Evolutionary conservation across 92 coral and sea anemone genomes (phyloP).

Genomic region (Isaurus tuberculatus): DNA sequence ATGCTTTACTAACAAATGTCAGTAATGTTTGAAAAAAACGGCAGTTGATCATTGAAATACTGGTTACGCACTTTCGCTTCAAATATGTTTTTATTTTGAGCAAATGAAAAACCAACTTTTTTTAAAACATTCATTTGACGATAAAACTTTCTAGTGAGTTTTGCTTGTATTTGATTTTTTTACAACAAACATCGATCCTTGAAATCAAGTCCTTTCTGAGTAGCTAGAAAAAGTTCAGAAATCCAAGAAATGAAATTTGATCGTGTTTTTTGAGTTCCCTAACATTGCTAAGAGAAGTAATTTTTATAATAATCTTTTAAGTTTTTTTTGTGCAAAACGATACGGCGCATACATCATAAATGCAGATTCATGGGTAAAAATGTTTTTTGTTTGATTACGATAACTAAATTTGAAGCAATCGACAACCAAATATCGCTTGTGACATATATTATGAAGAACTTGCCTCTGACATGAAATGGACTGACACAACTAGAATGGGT

Average conservation of each 20-base stretch:
- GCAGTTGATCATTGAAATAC: not conserved
- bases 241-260: too few relatives aligned
- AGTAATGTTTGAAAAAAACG: not conserved
- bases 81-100: not conserved
- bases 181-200: not conserved
- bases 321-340: not conserved
- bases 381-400: too few relatives aligned
- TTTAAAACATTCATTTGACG: not conserved
- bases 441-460: not conserved
- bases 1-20: not conserved
- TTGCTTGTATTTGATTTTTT: not conserved
- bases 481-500: not conserved
- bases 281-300: too few relatives aligned
- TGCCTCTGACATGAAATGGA: not conserved
- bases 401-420: too few relatives aligned
- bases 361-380: too few relatives aligned
- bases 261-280: too few relatives aligned
- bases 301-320: too few relatives aligned
- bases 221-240: too few relatives aligned
- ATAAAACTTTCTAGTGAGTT: not conserved
- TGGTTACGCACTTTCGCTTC: not conserved
- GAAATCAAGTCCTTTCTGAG: too few relatives aligned
- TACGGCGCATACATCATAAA: not conserved
- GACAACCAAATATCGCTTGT: too few relatives aligned
- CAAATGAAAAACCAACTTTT: not conserved